Evolutionary conservation across 1,140 invertebrate genomes (phyloP), one percentile per base, ranked within the genome.

Genomic region (Panagrolaimus sp.): DNA sequence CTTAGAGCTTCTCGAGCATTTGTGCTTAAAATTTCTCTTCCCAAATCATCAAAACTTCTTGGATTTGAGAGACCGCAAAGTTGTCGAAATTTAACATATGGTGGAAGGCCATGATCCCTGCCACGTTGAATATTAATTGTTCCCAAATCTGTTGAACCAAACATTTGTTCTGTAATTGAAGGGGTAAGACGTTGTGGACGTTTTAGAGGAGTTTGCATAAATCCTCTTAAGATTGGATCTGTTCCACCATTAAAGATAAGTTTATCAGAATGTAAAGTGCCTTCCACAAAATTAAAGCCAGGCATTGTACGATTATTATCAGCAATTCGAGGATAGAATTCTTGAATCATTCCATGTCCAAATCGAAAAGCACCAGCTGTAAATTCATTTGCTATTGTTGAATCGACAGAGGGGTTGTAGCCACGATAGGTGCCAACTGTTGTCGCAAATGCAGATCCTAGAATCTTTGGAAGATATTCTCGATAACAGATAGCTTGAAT

Each of bases 21-120:
- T 14, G 48, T 53, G 46, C 70, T 71, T 63, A 82, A 65, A 68
- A 83, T 82, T 68, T 83, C 81, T 25, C 80, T 47, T 7, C 70
- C 70, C 9, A 70, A 63, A 42, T 93, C 89, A 16, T 87, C 84
- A 78, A 94, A 95, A 25, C 83, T 87, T 2, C 76, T 82, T 1
- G 89, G 87, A 25, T 87, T 84, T 14, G 87, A 83, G 14, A 92
- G 80, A 31, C 90, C 89, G 78, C 91, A 91, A 9, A 91, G 86
- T 63, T 88, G 84, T 67, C 92, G 84, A 85, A 91, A 95, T 65
- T 88, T 86, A 61, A 89, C 89, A 79, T 95, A 96, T 13, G 88
- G 83, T 42, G 78, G 80, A 46, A 84, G 62, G 20, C 84, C 84
- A 46, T 84, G 84, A 65, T 84, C 84, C 9, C 83, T 66, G 44